Base-by-base conservation (phyloP, 2,888 invertebrate genomes). In the Tuta absoluta region DNA sequence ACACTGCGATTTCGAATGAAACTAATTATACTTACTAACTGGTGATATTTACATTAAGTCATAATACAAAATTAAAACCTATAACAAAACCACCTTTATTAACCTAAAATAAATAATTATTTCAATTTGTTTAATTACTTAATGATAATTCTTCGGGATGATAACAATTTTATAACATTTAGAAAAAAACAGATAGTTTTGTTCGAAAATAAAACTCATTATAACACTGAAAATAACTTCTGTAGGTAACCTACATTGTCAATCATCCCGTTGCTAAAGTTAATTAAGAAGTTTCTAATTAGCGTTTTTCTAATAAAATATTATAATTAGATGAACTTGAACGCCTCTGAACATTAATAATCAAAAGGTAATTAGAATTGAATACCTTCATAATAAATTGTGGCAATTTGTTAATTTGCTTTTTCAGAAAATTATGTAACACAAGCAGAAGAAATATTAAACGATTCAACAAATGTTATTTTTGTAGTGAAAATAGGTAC, bases 1-100 rank as follows among this genome's bases (percentile, higher is more conserved):
- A 71, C 69, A 71, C 67, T 64, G 68, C 67, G 67, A 65, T 63
- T 58, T 61, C 19, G 33, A 59, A 59, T 41, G 41, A 41, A 41
- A 41, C 5, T 41, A 41, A 41, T 41, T 41, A 41, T 41, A 41
- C 59, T 59, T 41, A 14, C 59, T 59, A 23, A 37, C 37, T 41
- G 0, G 59, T 59, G 60, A 45, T 60, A 45, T 60, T 60, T 60
- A 60, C 23, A 58, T 24, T 33, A 38, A 57, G 37, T n/a, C n/a
- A 38, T 38, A 37, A 58, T 38, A 58, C 21, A 58, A 37, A 37
- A 19, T 19, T 21, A 58, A 17, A 17, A 58, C 14, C 17, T 14
- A 58, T 5, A 58, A 14, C 24, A 51, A 19, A 21, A 51, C 10
- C 5, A 49, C n/a, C 7, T 19, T 51, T 4, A 45, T 45, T 45